phyloP scores from a whole-genome alignment of 2,888 invertebrate species.

The Pseudococcus longispinus region DNA sequence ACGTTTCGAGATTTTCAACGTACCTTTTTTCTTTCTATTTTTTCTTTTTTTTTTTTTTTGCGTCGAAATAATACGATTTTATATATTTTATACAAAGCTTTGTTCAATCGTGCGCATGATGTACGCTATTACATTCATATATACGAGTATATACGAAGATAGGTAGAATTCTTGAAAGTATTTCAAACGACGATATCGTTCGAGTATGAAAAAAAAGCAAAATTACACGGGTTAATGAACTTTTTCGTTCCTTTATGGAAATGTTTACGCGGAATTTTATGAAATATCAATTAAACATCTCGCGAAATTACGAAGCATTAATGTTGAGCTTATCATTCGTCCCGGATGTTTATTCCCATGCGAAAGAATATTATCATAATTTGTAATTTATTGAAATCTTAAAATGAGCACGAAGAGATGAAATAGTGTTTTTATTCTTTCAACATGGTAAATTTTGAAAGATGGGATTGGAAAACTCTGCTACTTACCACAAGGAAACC shows the following conservation, averaged over 20 bases:
- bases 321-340: neutral
- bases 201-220: neutral
- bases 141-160: neutral
- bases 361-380: neutral
- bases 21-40: neutral
- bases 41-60: neutral
- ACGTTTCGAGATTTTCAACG: neutral
- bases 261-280: neutral
- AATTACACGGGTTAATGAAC: neutral
- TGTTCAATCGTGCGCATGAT: slow-evolving; percentile 16
- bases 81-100: slow-evolving; percentile 11
- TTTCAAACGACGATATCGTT: neutral
- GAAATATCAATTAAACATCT: neutral
- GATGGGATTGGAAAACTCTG: no score
- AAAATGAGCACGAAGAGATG: no score
- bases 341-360: neutral
- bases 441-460: no score
- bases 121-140: slow-evolving; percentile 15
- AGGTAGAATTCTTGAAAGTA: neutral
- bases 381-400: no score
- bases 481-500: no score
- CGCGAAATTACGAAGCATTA: no score
- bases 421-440: no score
- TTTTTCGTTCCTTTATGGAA: neutral
- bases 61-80: neutral